phyloP scores from a whole-genome alignment of 2,113 vertebrate species.

The Ailurus styani region DNA sequence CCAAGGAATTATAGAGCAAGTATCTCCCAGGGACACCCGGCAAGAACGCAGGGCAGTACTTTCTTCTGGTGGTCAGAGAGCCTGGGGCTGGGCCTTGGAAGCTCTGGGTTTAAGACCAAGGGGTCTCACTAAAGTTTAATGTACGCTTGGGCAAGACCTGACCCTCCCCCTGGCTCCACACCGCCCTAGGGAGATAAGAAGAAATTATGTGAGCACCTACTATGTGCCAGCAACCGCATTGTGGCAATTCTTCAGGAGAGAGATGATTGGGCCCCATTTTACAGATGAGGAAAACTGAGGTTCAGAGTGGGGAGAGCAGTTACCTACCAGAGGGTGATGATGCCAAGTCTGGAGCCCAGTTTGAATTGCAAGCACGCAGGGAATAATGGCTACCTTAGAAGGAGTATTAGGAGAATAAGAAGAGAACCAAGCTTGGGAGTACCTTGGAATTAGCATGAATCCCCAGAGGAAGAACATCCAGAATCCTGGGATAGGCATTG shows the following conservation, averaged over 20 bases:
- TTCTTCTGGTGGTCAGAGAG: not conserved
- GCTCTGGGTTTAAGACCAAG: not conserved
- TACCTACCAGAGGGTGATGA: not conserved
- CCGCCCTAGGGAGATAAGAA: not conserved
- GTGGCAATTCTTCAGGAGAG: not conserved
- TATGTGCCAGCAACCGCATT: fast-evolving
- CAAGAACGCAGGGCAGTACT: fast-evolving
- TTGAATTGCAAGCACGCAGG: not conserved
- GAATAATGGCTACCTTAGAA: not conserved
- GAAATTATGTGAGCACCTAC: fast-evolving
- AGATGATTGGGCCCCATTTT: not conserved
- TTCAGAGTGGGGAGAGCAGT: not conserved
- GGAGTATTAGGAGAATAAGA: not conserved
- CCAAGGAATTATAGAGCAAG: not conserved
- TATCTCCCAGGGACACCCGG: not conserved
- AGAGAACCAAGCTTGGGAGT: not conserved
- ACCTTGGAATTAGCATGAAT: not conserved
- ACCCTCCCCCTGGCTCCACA: fast-evolving
- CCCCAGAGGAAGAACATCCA: not conserved
- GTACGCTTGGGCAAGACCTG: not conserved
- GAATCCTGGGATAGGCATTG: not conserved
- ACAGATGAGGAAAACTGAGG: not conserved
- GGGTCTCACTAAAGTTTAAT: not conserved
- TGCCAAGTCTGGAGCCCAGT: not conserved
- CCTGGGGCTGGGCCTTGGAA: not conserved